Percentiles rank a stretch among this genome's conserved stretches.
These are phyloP conservation scores for Cydia strobilella DNA, from an alignment of 1,140 invertebrate genomes.

Conservation along the genomic window DNA sequence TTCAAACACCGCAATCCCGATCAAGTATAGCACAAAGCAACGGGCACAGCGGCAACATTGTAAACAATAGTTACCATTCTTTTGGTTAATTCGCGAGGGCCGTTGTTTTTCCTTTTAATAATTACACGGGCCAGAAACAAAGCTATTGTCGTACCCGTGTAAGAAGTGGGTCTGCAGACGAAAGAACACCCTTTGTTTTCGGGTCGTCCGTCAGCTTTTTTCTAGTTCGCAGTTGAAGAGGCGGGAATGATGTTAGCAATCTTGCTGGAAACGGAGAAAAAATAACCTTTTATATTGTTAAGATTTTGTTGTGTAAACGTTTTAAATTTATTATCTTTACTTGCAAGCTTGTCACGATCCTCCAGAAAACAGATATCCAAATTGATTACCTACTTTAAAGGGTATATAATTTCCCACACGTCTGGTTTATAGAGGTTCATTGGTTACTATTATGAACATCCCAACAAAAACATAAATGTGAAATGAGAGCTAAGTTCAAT, in stretches of 20 bases:
- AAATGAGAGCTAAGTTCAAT: no score
- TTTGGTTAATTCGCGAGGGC: constrained; percentile 26
- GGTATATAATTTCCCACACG: no score
- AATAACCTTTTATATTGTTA: constrained; percentile 9
- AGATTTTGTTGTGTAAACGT: background rate
- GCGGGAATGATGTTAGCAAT: constrained; percentile 14
- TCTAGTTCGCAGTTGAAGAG: constrained; percentile 25
- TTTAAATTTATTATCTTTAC: background rate
- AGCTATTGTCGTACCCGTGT: constrained; percentile 25
- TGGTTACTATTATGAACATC: no score
- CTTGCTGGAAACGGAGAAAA: background rate
- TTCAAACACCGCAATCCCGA: constrained; percentile 1
- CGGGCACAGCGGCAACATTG: constrained; percentile 23
- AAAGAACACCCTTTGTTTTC: constrained; percentile 30
- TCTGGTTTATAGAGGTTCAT: no score
- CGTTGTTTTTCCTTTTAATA: constrained; percentile 32
- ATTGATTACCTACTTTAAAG: no score
- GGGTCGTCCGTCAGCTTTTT: constrained; percentile 30
- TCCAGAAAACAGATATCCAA: no score
- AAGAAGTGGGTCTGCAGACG: constrained; percentile 28
- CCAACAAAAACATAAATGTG: no score
- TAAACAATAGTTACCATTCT: constrained; percentile 31
- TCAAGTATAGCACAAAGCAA: constrained; percentile 28
- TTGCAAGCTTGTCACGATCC: no score
- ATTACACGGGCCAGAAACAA: constrained; percentile 30